Percentiles rank a stretch among this genome's conserved stretches.
phyloP scores from a whole-genome alignment of 1,140 invertebrate genomes.

The Mylabris phalerata region DNA sequence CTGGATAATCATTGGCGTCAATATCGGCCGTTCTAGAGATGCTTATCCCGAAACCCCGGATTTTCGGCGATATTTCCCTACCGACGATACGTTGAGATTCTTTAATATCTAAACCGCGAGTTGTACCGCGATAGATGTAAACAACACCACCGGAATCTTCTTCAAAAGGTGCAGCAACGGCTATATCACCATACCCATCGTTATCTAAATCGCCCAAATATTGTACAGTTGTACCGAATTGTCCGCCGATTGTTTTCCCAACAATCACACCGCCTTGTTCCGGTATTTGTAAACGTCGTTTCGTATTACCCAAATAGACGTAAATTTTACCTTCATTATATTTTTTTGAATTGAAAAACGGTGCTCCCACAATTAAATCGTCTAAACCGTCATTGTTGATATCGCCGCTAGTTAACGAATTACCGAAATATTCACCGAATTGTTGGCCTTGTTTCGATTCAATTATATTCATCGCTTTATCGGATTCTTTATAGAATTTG shows the following conservation, averaged over 20 bases:
- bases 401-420: conserved; percentile 51
- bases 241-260: conserved; percentile 39
- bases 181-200: conserved; percentile 48
- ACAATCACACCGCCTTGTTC: conserved; percentile 25
- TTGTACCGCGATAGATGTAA: conserved; percentile 47
- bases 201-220: conserved; percentile 48
- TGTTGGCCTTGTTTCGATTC: conserved; percentile 42
- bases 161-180: conserved; percentile 48
- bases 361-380: conserved; percentile 63
- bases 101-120: conserved; percentile 41
- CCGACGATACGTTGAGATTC: conserved; percentile 45
- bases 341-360: conserved; percentile 44
- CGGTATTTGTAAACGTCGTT: conserved; percentile 28
- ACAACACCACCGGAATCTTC: conserved; percentile 44
- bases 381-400: conserved; percentile 55
- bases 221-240: conserved; percentile 45
- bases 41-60: conserved; percentile 47
- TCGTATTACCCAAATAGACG: conserved; percentile 44
- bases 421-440: conserved; percentile 60
- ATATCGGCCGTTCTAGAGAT: conserved; percentile 46
- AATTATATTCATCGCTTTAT: conserved; percentile 26
- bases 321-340: conserved; percentile 56
- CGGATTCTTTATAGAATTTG: conserved; percentile 23
- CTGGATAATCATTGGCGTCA: conserved; percentile 43
- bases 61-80: conserved; percentile 30